Base-by-base conservation (phyloP, 2,797 vertebrate species). In the Muscicapa comitata region DNA sequence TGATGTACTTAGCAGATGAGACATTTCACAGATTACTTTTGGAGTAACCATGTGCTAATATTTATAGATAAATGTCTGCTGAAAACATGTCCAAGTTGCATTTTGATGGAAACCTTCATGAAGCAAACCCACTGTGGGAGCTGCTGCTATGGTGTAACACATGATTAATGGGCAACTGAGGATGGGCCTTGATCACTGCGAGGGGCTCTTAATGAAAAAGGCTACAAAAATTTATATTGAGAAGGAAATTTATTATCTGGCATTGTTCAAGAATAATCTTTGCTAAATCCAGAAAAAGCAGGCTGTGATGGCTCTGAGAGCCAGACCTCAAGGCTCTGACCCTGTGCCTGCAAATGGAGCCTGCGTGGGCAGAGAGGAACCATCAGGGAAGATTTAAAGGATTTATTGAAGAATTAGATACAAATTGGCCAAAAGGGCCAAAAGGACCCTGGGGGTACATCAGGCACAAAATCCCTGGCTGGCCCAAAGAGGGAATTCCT, bases 21-120 rank as follows among this genome's bases (percentile, higher is more conserved):
- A 45, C 4, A 33, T 76, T 87, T 84, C 11, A 28, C 14, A 78
- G 77, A 47, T 81, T 62, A 70, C 19, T 75, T 86, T 59, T 35
- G 35, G 54, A 92, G 51, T 45, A 73, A 58, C 31, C 16, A 42
- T 0, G 0, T 77, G 26, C 43, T 81, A 50, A 80, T 71, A 77
- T 84, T 78, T 47, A 35, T 37, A 48, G 66, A 40, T 28, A 82
- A 84, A 74, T 1, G 0, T 45, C 59, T 87, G 47, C 55, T 72
- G 63, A 81, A 77, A 86, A 57, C 51, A 31, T 0, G 0, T 45
- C 72, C 65, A 71, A 2, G 0, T 61, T 73, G 40, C 29, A 48
- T 95, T 96, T 89, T 67, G 68, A 90, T 80, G 66, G 85, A 95
- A 94, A 63, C 11, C 37, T 65, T 92, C 33, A 28, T 19, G 45